These are phyloP conservation scores for Wiebesia pumilae DNA, from an alignment of 1,140 invertebrate species.

Conservation along the genomic window DNA sequence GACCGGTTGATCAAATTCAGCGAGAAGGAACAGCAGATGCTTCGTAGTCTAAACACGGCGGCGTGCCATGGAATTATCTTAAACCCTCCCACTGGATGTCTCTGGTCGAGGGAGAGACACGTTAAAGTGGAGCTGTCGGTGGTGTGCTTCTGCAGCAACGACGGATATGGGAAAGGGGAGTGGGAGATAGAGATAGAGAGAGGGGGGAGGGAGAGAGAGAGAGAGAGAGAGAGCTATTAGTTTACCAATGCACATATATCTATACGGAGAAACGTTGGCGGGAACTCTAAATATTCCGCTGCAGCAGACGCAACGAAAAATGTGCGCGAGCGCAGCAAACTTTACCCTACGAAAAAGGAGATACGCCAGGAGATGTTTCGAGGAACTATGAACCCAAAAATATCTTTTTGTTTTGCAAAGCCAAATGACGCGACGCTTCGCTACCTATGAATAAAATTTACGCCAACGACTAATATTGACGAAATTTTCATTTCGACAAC, in stretches of 20 bases:
- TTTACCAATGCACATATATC: not conserved
- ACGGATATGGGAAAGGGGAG: not conserved
- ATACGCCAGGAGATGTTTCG: not conserved
- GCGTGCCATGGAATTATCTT: not conserved
- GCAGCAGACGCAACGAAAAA: not conserved
- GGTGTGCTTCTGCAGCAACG: not conserved
- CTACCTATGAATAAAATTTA: not conserved
- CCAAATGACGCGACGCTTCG: not conserved
- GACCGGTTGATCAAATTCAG: constrained; percentile 3
- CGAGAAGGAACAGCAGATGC: not conserved
- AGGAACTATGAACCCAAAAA: not conserved
- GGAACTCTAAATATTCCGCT: constrained; percentile 15
- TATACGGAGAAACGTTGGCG: not conserved
- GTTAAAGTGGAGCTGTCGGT: constrained; percentile 19
- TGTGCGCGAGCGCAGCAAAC: not conserved
- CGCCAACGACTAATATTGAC: not conserved
- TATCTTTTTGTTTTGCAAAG: not conserved
- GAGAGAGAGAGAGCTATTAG: not conserved
- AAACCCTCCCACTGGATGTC: constrained; percentile 7
- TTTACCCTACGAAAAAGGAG: not conserved
- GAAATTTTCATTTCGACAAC: not conserved
- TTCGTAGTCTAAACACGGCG: not conserved
- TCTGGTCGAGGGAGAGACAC: not conserved
- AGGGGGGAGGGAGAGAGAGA: not conserved
- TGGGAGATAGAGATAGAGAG: too few species aligned